Conservation (phyloP, 2,113 vertebrate genomes). For the Pogona vitticeps region DNA sequence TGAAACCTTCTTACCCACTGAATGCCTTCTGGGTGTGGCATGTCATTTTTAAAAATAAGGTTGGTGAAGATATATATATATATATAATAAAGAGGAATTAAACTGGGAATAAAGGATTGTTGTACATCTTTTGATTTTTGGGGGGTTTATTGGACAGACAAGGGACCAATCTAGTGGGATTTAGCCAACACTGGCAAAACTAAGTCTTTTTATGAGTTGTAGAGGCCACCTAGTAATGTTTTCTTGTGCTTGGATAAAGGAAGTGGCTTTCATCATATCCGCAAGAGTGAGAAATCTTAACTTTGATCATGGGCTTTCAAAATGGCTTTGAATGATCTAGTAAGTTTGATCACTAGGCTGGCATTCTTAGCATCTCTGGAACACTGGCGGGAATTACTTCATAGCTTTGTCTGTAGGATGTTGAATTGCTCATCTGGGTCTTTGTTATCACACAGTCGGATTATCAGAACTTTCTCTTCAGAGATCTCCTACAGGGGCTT, state of each 20-base stretch:
- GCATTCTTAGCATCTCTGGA: slow-evolving; percentile 14
- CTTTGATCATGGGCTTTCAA: slow-evolving; percentile 31
- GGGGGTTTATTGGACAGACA: slow-evolving; percentile 6
- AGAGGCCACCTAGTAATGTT: slow-evolving; percentile 25
- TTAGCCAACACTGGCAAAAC: slow-evolving; percentile 13
- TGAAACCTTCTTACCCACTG: slow-evolving; percentile 1
- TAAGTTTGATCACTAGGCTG: slow-evolving; percentile 18
- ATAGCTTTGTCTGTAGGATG: slow-evolving; percentile 19
- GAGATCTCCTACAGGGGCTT: slow-evolving; percentile 24
- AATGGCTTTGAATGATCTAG: slow-evolving; percentile 29
- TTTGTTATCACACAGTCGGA: slow-evolving; percentile 9
- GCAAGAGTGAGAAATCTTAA: slow-evolving; percentile 30
- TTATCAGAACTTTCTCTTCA: slow-evolving; percentile 25
- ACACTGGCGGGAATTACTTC: not conserved
- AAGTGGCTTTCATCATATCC: slow-evolving; percentile 25
- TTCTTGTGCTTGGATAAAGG: not conserved
- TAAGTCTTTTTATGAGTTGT: not conserved
- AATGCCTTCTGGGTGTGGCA: not conserved
- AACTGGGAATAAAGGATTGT: not conserved
- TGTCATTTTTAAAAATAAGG: no score
- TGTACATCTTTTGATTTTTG: slow-evolving; percentile 18
- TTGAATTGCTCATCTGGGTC: not conserved
- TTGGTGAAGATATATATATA: no score
- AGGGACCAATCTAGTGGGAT: slow-evolving; percentile 9
- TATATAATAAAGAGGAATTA: slow-evolving; percentile 5